phyloP scores from a whole-genome alignment of 2,888 invertebrate genomes.

The Erynnis tages region DNA sequence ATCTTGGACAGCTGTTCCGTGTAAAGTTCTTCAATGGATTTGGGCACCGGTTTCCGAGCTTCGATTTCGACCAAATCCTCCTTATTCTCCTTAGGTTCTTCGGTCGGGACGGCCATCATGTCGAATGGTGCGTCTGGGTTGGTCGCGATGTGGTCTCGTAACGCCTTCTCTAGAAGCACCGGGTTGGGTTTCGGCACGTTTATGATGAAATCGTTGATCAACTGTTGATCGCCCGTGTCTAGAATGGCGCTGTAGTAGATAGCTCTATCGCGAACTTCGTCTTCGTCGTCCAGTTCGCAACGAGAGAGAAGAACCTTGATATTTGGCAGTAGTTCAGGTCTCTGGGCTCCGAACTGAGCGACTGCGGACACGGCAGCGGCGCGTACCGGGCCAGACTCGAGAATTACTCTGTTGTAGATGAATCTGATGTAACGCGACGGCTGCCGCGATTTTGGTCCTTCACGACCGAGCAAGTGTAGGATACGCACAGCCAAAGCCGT shows the following conservation, averaged over 20 bases:
- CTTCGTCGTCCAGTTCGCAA: conserved; percentile 97
- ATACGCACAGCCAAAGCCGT: conserved; percentile 97
- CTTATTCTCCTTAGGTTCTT: conserved; percentile 91
- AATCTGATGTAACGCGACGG: conserved; percentile 94
- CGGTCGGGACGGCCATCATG: conserved; percentile 90
- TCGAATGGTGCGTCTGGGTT: conserved; percentile 90
- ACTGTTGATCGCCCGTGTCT: conserved; percentile 83
- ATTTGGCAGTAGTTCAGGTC: conserved; percentile 85
- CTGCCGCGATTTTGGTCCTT: conserved; percentile 97
- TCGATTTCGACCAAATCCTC: conserved; percentile 85
- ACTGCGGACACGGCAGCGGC: conserved; percentile 99
- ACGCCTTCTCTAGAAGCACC: conserved; percentile 92
- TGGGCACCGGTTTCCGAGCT: conserved; percentile 91
- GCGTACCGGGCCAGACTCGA: conserved; percentile 97
- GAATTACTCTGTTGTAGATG: conserved; percentile 94
- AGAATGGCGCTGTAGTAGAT: conserved; percentile 96
- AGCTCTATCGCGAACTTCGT: conserved; percentile 98
- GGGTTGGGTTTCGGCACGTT: conserved; percentile 91
- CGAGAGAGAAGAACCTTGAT: conserved; percentile 90
- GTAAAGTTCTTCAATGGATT: conserved; percentile 94
- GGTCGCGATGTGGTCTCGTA: conserved; percentile 90
- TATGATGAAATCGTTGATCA: conserved; percentile 89
- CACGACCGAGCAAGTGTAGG: conserved; percentile 96
- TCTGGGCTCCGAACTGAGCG: conserved; percentile 98
- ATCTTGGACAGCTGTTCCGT: conserved; percentile 90